These are phyloP conservation scores for Parnassius orleans DNA, from an alignment of 2,888 invertebrate species.

Conservation along the genomic window DNA sequence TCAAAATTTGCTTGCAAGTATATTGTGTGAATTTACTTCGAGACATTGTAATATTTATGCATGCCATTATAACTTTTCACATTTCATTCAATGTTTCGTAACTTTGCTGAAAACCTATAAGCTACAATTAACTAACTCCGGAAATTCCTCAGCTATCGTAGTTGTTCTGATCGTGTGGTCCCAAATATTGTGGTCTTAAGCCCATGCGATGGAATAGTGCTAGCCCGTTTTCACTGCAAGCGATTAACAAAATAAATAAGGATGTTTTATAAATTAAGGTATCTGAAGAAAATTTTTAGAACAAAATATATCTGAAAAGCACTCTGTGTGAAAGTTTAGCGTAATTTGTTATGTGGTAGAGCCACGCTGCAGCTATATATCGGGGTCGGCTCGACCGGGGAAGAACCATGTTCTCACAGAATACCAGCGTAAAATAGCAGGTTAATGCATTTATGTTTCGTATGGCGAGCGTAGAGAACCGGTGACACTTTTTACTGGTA, in stretches of 20 bases:
- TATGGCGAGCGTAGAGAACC: too few relatives aligned
- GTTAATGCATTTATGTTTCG: too few relatives aligned
- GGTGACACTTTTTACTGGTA: too few relatives aligned
- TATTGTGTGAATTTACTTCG: neutral
- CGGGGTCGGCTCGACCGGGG: too few relatives aligned
- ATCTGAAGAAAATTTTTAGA: too few relatives aligned
- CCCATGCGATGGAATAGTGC: constrained; percentile 47
- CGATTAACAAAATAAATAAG: constrained; percentile 7
- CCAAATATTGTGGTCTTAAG: constrained; percentile 43
- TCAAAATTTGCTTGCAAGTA: constrained; percentile 8
- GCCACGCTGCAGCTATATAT: too few relatives aligned
- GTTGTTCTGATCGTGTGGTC: constrained; percentile 42
- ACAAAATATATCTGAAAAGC: too few relatives aligned
- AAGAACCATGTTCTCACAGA: too few relatives aligned
- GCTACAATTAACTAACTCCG: constrained; percentile 22
- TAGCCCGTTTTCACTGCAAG: constrained; percentile 46
- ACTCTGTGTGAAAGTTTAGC: too few relatives aligned
- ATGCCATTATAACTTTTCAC: constrained; percentile 23
- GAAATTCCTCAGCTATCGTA: constrained; percentile 44
- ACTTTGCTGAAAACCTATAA: constrained; percentile 7
- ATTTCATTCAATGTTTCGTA: neutral
- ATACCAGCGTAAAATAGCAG: too few relatives aligned
- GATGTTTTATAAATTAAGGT: neutral
- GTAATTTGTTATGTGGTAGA: too few relatives aligned
- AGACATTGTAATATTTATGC: constrained; percentile 13